Evolutionary conservation across 2,797 vertebrate species (phyloP).

Genomic region (Leptoclinus maculatus): DNA sequence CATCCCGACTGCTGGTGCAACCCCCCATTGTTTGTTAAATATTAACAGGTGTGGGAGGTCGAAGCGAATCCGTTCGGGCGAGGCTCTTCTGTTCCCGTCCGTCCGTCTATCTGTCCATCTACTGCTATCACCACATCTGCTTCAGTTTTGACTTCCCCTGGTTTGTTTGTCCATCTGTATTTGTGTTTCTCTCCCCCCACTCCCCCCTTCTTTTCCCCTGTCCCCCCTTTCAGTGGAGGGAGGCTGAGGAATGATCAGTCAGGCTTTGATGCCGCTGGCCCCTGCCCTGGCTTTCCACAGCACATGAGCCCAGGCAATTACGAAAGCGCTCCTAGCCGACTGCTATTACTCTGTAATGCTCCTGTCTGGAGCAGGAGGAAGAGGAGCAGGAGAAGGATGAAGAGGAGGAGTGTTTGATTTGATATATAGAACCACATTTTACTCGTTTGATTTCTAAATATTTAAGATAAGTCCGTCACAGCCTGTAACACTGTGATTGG

Average conservation of each 20-base stretch:
- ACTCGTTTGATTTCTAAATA: conserved; percentile 8
- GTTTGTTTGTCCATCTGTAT: conserved; percentile 83
- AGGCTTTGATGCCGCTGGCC: conserved; percentile 81
- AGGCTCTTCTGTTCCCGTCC: conserved; percentile 46
- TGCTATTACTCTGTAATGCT: conserved; percentile 75
- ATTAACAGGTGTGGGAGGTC: conserved; percentile 77
- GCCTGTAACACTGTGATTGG: conserved; percentile 37
- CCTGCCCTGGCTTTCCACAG: conserved; percentile 79
- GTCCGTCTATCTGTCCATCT: conserved; percentile 65
- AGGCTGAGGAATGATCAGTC: conserved; percentile 79
- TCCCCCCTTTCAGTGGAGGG: conserved; percentile 55
- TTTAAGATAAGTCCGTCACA: neutral
- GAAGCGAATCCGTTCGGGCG: conserved; percentile 25
- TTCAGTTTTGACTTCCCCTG: conserved; percentile 78
- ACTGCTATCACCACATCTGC: conserved; percentile 81
- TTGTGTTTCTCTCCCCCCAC: conserved; percentile 69
- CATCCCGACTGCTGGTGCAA: conserved; percentile 36
- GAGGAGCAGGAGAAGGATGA: conserved; percentile 42
- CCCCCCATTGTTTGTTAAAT: conserved; percentile 79
- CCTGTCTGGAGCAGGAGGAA: conserved; percentile 62
- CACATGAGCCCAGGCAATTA: conserved; percentile 80
- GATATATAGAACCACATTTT: neutral
- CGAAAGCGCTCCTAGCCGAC: conserved; percentile 71
- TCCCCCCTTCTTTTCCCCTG: conserved; percentile 33
- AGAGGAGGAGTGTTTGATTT: conserved; percentile 9